Percentiles rank a stretch among this genome's conserved stretches.
Conservation (phyloP, 2,888 invertebrate species). For the Habrosyne pyritoides region DNA sequence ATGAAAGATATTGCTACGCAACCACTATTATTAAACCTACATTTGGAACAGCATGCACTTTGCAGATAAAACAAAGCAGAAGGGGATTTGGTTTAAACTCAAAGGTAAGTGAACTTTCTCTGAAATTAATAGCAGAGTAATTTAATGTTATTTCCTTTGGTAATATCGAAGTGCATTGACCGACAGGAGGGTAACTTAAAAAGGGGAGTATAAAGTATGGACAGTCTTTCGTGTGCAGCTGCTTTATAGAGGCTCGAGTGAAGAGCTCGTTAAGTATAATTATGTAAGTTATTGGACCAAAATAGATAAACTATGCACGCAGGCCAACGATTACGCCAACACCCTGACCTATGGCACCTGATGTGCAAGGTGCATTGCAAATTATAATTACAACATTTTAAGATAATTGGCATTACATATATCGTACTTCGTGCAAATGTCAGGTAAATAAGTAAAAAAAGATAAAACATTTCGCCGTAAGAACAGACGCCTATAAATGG, state of each 20-base stretch:
- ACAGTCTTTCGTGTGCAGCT: too few relatives aligned
- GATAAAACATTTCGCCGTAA: not conserved
- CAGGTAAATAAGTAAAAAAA: slow-evolving; percentile 2
- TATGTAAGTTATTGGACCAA: too few relatives aligned
- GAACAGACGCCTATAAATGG: slow-evolving; percentile 56
- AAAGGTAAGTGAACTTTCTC: slow-evolving; percentile 48
- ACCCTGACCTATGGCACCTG: not conserved
- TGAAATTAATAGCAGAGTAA: not conserved
- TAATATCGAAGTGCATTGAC: slow-evolving; percentile 2
- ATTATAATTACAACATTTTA: not conserved
- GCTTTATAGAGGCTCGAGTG: too few relatives aligned
- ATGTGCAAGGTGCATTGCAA: not conserved
- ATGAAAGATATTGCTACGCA: slow-evolving; percentile 12
- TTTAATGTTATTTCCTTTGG: not conserved
- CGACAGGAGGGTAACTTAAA: not conserved
- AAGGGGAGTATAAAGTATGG: not conserved
- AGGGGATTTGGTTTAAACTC: slow-evolving; percentile 37
- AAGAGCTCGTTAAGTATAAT: too few relatives aligned
- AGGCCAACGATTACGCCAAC: not conserved
- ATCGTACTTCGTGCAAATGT: not conserved
- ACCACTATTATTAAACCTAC: slow-evolving; percentile 41
- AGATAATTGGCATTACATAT: not conserved
- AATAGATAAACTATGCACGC: too few relatives aligned
- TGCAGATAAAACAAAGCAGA: slow-evolving; percentile 58
- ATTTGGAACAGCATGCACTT: slow-evolving; percentile 61